These are phyloP conservation scores for Chrysomela aeneicollis DNA, from an alignment of 2,888 invertebrate genomes.

Conservation along the genomic window DNA sequence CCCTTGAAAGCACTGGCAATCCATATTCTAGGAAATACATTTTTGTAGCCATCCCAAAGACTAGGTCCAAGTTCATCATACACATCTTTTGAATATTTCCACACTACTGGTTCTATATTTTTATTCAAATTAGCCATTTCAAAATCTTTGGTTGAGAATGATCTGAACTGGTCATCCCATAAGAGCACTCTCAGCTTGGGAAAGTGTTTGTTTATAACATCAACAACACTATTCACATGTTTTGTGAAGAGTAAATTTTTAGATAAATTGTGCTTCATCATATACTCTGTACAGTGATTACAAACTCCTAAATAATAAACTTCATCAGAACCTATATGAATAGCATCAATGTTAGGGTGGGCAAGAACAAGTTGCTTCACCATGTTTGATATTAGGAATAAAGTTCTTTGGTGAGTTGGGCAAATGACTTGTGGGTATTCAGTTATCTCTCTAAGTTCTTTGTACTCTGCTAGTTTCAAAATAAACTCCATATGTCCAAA, in stretches of 20 bases:
- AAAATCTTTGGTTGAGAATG: slow-evolving; percentile 63
- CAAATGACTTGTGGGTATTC: slow-evolving; percentile 73
- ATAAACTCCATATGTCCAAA: slow-evolving; percentile 87
- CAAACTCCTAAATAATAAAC: slow-evolving; percentile 76
- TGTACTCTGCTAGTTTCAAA: slow-evolving; percentile 74
- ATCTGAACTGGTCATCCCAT: slow-evolving; percentile 85
- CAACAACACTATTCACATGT: slow-evolving; percentile 68
- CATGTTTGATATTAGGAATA: slow-evolving; percentile 70
- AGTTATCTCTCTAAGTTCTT: slow-evolving; percentile 71
- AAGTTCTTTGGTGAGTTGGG: slow-evolving; percentile 69
- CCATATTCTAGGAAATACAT: slow-evolving; percentile 76
- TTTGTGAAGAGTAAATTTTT: slow-evolving; percentile 69
- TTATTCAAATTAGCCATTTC: slow-evolving; percentile 57
- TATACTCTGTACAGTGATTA: slow-evolving; percentile 62
- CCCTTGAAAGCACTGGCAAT: slow-evolving; percentile 88
- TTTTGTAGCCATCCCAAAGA: slow-evolving; percentile 67
- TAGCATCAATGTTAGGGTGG: slow-evolving; percentile 63
- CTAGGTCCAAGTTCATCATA: slow-evolving; percentile 53
- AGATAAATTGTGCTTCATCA: slow-evolving; percentile 57
- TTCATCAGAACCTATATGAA: slow-evolving; percentile 88
- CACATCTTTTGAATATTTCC: slow-evolving; percentile 70
- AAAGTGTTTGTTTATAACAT: slow-evolving; percentile 62
- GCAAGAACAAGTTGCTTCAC: slow-evolving; percentile 72
- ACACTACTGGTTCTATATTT: slow-evolving; percentile 73
- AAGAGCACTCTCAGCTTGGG: slow-evolving; percentile 70